phyloP scores from a whole-genome alignment of 2,888 invertebrate species.

The Coelinius sp. region DNA sequence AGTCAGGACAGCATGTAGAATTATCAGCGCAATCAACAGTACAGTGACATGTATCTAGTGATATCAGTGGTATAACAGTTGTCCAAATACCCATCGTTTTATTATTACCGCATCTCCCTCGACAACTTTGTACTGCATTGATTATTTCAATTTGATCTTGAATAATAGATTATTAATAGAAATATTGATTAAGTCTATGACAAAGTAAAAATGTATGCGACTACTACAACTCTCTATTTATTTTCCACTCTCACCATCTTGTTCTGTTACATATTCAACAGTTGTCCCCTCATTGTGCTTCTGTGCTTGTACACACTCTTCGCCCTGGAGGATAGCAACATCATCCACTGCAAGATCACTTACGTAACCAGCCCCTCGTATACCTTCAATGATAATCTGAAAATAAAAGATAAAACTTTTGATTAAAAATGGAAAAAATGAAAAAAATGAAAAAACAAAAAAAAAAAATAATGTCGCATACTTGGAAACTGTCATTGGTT shows the following conservation, averaged over 20 bases:
- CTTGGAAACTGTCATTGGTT: conserved; percentile 65
- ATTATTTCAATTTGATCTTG: conserved; percentile 64
- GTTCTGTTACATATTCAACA: conserved; percentile 35
- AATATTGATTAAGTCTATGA: not conserved
- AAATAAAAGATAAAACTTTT: no score
- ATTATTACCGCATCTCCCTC: conserved; percentile 60
- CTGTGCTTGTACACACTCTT: conserved; percentile 71
- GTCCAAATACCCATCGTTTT: conserved; percentile 44
- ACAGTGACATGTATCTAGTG: conserved; percentile 75
- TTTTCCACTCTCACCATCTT: conserved; percentile 31
- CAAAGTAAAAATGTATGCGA: not conserved
- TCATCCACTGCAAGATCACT: conserved; percentile 90
- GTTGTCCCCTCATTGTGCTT: conserved; percentile 41
- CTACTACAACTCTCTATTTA: not conserved
- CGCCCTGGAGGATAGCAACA: conserved; percentile 76
- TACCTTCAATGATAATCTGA: conserved; percentile 84
- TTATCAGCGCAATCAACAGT: conserved; percentile 72
- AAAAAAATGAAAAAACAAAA: not conserved
- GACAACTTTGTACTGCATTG: conserved; percentile 63
- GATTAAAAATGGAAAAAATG: conserved; percentile 18
- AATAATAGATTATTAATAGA: not conserved
- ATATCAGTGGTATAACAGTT: conserved; percentile 41
- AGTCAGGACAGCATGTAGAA: conserved; percentile 80
- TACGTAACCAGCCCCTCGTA: conserved; percentile 77
- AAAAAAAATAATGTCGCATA: conserved; percentile 49